phyloP scores from a whole-genome alignment of 1,140 invertebrate species.

The Trichonephila clavipes region DNA sequence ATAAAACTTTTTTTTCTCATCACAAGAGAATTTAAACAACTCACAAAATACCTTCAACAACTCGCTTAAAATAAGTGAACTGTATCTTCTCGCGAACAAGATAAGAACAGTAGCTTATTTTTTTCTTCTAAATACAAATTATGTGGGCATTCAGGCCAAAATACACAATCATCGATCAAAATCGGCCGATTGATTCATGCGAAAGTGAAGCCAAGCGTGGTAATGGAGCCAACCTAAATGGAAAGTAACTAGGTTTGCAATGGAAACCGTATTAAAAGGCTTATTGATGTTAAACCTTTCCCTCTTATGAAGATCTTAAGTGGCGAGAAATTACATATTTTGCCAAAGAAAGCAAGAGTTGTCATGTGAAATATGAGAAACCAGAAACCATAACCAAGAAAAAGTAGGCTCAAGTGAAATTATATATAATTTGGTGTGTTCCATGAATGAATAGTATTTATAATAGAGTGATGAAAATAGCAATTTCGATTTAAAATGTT shows the following conservation, averaged over 20 bases:
- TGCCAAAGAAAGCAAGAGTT: neutral
- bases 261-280: conserved; percentile 10
- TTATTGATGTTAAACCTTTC: conserved; percentile 26
- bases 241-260: conserved; percentile 38
- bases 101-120: neutral
- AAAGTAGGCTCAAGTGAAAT: neutral
- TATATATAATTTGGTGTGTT: neutral
- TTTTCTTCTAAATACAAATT: neutral
- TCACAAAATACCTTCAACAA: too few relatives aligned
- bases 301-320: neutral
- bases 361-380: neutral
- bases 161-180: neutral
- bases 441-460: neutral
- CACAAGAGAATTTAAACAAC: too few relatives aligned
- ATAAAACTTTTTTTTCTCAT: too few relatives aligned
- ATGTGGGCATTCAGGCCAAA: neutral
- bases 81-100: neutral
- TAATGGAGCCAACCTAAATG: conserved; percentile 21
- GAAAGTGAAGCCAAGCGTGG: neutral
- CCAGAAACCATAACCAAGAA: neutral
- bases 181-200: neutral
- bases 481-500: neutral
- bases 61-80: neutral
- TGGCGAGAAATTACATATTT: conserved; percentile 5
- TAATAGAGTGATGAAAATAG: neutral